phyloP scores from a whole-genome alignment of 2,113 vertebrate genomes.

The Strigops habroptila region DNA sequence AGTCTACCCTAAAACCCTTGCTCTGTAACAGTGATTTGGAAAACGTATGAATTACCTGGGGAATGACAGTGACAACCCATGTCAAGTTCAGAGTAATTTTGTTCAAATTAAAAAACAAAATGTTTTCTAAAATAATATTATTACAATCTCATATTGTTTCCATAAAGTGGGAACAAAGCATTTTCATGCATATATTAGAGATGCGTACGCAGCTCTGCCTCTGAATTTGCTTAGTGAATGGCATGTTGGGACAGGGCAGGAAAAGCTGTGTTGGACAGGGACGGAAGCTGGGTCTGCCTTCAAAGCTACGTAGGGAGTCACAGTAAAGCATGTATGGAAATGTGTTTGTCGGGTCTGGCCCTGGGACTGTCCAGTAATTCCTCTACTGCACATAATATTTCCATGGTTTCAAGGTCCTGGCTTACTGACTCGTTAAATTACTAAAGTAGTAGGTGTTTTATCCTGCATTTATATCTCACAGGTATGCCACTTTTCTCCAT shows the following conservation, averaged over 20 bases:
- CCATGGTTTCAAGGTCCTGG: not conserved
- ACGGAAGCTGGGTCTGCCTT: not conserved
- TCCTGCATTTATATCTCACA: not conserved
- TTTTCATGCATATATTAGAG: not conserved
- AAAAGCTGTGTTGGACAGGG: not conserved
- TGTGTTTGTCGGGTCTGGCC: not conserved
- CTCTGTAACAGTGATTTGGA: not conserved
- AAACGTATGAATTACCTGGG: not conserved
- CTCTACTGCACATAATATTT: not conserved
- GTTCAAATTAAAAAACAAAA: not conserved
- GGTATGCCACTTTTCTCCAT: not conserved
- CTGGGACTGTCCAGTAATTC: not conserved
- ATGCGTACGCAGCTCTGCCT: not conserved
- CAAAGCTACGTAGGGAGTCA: not conserved
- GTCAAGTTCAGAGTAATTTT: not conserved
- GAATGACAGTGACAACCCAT: not conserved
- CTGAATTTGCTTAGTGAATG: not conserved
- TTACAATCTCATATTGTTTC: not conserved
- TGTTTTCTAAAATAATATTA: accelerated
- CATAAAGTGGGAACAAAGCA: not conserved
- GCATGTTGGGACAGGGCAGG: not conserved
- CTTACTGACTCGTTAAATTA: not conserved
- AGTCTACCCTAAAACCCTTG: not conserved
- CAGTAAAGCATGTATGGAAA: not conserved
- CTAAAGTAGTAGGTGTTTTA: not conserved